Evolutionary conservation across 2,797 vertebrate genomes (phyloP).

Genomic region (Amblyraja radiata): DNA sequence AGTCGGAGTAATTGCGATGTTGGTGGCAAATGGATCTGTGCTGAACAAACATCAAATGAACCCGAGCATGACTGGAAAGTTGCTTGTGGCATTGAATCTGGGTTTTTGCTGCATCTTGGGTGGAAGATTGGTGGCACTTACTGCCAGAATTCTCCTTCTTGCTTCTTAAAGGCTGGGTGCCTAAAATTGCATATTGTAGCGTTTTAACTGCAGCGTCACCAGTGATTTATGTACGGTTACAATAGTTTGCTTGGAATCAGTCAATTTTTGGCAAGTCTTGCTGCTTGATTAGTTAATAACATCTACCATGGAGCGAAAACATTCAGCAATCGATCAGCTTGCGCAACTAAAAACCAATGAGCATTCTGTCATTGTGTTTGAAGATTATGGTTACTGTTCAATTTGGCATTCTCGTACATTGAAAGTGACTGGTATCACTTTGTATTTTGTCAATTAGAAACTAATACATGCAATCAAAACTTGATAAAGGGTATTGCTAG

Average conservation of each 20-base stretch:
- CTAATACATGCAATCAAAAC: neutral
- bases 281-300: neutral
- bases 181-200: neutral
- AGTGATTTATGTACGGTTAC: neutral
- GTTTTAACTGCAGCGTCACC: neutral
- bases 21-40: constrained; percentile 10
- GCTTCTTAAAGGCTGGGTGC: neutral
- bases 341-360: neutral
- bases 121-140: neutral
- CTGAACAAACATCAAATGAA: constrained; percentile 27
- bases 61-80: neutral
- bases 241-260: neutral
- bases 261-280: no score
- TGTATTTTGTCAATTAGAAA: neutral
- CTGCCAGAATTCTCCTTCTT: neutral
- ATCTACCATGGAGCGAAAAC: neutral
- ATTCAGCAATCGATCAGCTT: neutral
- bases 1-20: constrained; percentile 20
- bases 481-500: neutral
- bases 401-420: no score
- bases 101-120: neutral
- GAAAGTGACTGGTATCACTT: no score
- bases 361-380: neutral
- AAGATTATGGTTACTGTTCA: neutral
- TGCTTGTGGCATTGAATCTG: constrained; percentile 8